Percentiles rank a stretch among this genome's conserved stretches.
phyloP scores from a whole-genome alignment of 1,140 invertebrate species.

The Drosophila setifemur region DNA sequence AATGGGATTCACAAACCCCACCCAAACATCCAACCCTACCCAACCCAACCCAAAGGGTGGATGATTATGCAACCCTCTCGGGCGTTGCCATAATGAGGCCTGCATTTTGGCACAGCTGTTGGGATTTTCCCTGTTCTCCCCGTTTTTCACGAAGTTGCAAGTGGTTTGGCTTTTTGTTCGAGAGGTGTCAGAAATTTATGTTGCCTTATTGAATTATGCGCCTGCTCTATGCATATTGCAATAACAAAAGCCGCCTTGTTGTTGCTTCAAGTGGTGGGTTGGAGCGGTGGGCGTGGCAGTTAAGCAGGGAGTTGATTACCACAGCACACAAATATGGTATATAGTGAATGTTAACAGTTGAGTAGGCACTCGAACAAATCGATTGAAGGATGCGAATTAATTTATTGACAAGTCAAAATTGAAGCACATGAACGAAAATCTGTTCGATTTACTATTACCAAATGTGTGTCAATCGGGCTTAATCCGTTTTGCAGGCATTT shows the following conservation, averaged over 20 bases:
- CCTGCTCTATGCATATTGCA: constrained; percentile 48
- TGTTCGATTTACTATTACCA: constrained; percentile 30
- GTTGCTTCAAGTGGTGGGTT: constrained; percentile 42
- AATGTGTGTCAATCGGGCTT: no score
- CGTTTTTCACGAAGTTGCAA: constrained; percentile 19
- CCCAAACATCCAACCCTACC: constrained; percentile 1
- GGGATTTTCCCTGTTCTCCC: constrained; percentile 46
- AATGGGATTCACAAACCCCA: constrained; percentile 23
- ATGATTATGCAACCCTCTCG: constrained; percentile 51
- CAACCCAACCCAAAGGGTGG: constrained; percentile 19
- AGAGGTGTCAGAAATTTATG: constrained; percentile 67
- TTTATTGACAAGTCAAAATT: constrained; percentile 12
- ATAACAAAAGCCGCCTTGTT: constrained; percentile 38
- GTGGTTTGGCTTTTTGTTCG: constrained; percentile 31
- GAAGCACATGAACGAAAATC: constrained; percentile 33
- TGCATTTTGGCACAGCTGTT: constrained; percentile 62
- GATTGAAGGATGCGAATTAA: constrained; percentile 38
- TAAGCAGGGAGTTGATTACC: constrained; percentile 30
- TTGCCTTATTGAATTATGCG: constrained; percentile 75
- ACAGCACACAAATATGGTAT: background rate
- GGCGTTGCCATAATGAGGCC: constrained; percentile 41
- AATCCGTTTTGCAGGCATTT: no score
- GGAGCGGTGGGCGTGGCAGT: constrained; percentile 36
- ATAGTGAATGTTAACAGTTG: constrained; percentile 41
- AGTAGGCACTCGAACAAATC: constrained; percentile 44